Conservation (phyloP, 2,797 vertebrate genomes). For the Nyctibius grandis region DNA sequence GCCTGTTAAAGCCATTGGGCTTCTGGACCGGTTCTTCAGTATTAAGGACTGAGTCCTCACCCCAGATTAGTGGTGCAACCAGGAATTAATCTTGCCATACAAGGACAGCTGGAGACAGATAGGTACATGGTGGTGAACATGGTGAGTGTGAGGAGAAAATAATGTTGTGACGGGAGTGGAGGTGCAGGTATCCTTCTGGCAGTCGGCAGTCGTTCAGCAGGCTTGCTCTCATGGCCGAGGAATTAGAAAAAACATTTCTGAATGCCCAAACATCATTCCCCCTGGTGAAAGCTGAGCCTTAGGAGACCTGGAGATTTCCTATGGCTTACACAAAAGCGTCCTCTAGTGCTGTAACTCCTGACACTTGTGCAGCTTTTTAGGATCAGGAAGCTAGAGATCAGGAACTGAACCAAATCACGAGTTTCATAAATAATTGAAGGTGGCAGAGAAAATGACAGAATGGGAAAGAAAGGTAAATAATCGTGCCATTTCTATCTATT, state of each 20-base stretch:
- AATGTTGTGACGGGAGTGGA: not conserved
- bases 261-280: not conserved
- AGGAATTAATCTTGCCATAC: not conserved
- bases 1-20: not conserved
- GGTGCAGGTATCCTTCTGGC: not conserved
- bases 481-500: not conserved
- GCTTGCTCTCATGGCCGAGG: rapidly evolving
- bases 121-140: not conserved
- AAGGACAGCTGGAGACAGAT: not conserved
- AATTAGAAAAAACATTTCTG: not conserved
- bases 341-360: not conserved
- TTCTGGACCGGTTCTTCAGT: not conserved
- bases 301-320: not conserved
- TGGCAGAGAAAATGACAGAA: not conserved
- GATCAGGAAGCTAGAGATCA: not conserved
- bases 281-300: not conserved
- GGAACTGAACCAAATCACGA: not conserved
- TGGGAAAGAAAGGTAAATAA: not conserved
- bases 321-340: not conserved
- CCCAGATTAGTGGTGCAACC: not conserved
- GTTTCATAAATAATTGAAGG: not conserved
- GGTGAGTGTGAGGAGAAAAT: not conserved
- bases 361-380: not conserved
- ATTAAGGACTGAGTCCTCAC: not conserved
- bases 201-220: rapidly evolving